phyloP scores from a whole-genome alignment of 2,888 invertebrate species.

The Drosophila nigricruria region DNA sequence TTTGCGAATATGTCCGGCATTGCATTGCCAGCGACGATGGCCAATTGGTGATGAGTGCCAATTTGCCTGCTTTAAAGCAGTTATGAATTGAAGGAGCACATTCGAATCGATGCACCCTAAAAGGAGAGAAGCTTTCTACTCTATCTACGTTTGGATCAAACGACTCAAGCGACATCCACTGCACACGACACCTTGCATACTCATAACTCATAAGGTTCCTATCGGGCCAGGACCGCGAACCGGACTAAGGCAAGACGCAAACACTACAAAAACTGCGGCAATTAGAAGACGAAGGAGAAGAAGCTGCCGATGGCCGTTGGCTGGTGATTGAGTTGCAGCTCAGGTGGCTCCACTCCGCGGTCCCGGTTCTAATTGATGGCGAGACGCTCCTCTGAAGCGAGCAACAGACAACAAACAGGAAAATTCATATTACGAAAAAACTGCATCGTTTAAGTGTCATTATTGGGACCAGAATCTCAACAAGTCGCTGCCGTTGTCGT shows the following conservation, averaged over 20 bases:
- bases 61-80: slow-evolving; percentile 53
- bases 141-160: slow-evolving; percentile 33
- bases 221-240: slow-evolving; percentile 21
- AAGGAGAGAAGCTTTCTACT: slow-evolving; percentile 62
- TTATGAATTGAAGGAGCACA: slow-evolving; percentile 32
- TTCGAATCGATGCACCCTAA: slow-evolving; percentile 26
- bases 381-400: slow-evolving; percentile 57
- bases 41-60: slow-evolving; percentile 47
- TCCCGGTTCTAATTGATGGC: slow-evolving; percentile 67
- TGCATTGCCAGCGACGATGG: slow-evolving; percentile 22
- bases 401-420: slow-evolving; percentile 66
- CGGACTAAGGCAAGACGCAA: slow-evolving; percentile 27
- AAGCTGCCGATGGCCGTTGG: slow-evolving; percentile 64
- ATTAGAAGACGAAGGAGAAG: slow-evolving; percentile 62
- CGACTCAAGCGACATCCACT: slow-evolving; percentile 25
- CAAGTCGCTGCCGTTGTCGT: slow-evolving; percentile 67
- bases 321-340: slow-evolving; percentile 76
- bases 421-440: slow-evolving; percentile 79
- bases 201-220: slow-evolving; percentile 60
- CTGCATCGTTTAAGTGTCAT: slow-evolving; percentile 80
- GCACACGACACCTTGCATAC: slow-evolving; percentile 52
- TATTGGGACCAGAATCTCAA: slow-evolving; percentile 79
- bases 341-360: slow-evolving; percentile 55
- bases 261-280: slow-evolving; percentile 61
- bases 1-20: slow-evolving; percentile 55